Evolutionary conservation across 1,140 invertebrate species (phyloP).

Genomic region (Lepidurus arcticus): DNA sequence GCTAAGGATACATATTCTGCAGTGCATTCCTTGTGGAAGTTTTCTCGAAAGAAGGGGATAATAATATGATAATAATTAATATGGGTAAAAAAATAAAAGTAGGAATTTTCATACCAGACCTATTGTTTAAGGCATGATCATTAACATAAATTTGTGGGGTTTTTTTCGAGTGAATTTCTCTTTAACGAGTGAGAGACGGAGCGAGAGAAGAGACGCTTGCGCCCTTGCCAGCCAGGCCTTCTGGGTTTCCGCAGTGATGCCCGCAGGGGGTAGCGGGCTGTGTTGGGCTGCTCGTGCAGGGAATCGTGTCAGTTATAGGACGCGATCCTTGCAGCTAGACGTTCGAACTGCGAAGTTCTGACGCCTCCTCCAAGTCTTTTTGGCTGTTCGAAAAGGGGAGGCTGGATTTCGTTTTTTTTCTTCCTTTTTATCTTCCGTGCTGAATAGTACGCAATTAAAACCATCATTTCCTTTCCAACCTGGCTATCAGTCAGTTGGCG

Average conservation of each 20-base stretch:
- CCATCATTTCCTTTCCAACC: too few relatives aligned
- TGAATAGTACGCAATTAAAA: not conserved
- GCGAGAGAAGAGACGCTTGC: not conserved
- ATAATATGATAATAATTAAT: too few relatives aligned
- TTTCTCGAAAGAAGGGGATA: too few relatives aligned
- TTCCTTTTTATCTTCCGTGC: not conserved
- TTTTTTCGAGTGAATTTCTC: not conserved
- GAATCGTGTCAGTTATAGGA: not conserved
- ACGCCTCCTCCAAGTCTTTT: not conserved
- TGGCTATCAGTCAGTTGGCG: not conserved
- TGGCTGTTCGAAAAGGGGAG: too few relatives aligned
- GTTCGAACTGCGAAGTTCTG: not conserved
- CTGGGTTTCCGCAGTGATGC: constrained; percentile 5
- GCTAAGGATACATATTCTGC: too few relatives aligned
- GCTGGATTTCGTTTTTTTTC: too few relatives aligned
- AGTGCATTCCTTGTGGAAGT: too few relatives aligned
- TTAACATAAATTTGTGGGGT: not conserved
- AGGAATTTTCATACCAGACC: too few relatives aligned
- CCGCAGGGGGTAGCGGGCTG: constrained; percentile 6
- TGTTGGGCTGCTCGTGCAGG: not conserved
- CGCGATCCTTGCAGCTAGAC: not conserved
- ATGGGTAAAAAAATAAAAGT: too few relatives aligned
- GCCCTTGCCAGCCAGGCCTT: not conserved
- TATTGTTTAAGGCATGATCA: not conserved
- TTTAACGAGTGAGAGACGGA: too few relatives aligned